A percentile compares a stretch with the other conserved stretches of the same genome.
phyloP scores from a whole-genome alignment of 2,888 invertebrate genomes.

The Sussaba pulchella region DNA sequence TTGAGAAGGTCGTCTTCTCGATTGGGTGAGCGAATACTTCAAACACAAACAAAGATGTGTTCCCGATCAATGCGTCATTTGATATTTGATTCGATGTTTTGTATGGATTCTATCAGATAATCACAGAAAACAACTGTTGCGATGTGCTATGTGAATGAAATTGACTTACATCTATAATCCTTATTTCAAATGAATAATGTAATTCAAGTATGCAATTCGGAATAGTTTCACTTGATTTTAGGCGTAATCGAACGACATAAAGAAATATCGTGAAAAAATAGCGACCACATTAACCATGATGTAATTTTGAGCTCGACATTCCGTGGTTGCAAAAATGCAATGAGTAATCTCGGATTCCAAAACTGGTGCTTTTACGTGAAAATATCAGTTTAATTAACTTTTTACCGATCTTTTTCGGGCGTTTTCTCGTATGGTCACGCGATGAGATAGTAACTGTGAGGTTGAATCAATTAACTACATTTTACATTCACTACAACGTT shows the following conservation, averaged over 20 bases:
- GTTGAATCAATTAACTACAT: conserved; percentile 41
- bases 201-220: background rate
- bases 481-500: conserved; percentile 32
- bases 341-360: background rate
- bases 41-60: too few relatives aligned
- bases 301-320: background rate
- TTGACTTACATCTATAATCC: too few relatives aligned
- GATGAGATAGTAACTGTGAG: conserved; percentile 39
- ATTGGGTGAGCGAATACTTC: too few relatives aligned
- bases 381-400: background rate
- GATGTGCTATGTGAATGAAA: too few relatives aligned
- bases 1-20: too few relatives aligned
- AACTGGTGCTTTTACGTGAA: background rate
- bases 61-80: too few relatives aligned
- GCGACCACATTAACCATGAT: background rate
- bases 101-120: too few relatives aligned
- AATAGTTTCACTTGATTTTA: background rate
- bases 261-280: background rate
- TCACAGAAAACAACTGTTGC: too few relatives aligned
- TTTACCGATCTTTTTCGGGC: conserved; percentile 5
- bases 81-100: too few relatives aligned
- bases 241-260: background rate
- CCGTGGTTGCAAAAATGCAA: too few relatives aligned
- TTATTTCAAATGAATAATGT: too few relatives aligned
- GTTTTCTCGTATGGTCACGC: conserved; percentile 8